Evolutionary conservation across 2,888 invertebrate species (phyloP), one percentile per base, ranked within the genome.

Genomic region (Entomobrya proxima): DNA sequence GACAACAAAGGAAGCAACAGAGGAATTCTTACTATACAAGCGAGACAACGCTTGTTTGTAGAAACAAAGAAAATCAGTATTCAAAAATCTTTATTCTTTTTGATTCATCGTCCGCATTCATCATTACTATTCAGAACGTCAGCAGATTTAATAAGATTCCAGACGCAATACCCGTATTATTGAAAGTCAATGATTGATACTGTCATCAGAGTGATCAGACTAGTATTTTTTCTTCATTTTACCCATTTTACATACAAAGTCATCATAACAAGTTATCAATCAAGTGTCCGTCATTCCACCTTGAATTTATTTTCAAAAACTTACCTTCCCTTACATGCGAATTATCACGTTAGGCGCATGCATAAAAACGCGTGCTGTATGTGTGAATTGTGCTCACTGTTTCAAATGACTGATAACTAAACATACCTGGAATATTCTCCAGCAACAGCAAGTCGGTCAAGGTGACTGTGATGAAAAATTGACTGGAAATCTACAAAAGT

Each of bases 221-320:
- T 32, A 44, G 27, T 72, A 50, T 44, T 35, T 64, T 64, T 37
- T 6, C 35, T 44, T 27, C 9, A n/a, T 21, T 24, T 24, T 44
- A 44, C 32, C n/a, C n/a, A n/a, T n/a, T n/a, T 40, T 58, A 6
- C 13, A 67, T 5, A 15, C 13, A 50, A 74, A 32, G 18, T 7
- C 74, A 11, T 74, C 74, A 50, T 50, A 74, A 74, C 50, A 74
- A 74, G 74, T 47, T 74, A 32, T 74, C 74, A 74, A 50, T 74
- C 74, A 74, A 32, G 1, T 9, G 74, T 50, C 32, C 3, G 32
- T 74, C 74, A 47, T n/a, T 3, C 21, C 40, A 69, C 18, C 50
- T 74, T 50, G 11, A 32, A 4, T 44, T 30, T n/a, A 32, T 30
- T 5, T 40, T 40, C 44, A 7, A 40, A 32, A 74, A 74, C 74